Evolutionary conservation across 2,797 vertebrate genomes (phyloP).

Genomic region (Syndactyla subalaris): DNA sequence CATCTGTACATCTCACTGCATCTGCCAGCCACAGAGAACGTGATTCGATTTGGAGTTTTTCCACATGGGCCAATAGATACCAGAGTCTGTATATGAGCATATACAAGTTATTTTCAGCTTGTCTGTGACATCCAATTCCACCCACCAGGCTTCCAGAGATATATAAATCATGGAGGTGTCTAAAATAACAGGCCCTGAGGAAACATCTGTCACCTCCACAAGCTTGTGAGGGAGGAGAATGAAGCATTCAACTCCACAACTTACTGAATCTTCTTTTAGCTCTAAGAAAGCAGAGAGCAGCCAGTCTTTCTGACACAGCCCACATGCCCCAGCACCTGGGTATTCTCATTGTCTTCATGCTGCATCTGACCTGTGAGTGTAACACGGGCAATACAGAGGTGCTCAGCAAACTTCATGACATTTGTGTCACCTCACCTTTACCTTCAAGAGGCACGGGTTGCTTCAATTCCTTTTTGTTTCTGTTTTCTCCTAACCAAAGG

Average conservation of each 20-base stretch:
- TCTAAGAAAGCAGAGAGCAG: background rate
- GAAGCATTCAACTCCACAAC: constrained; percentile 7
- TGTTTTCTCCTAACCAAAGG: background rate
- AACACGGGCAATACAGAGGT: background rate
- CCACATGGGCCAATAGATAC: background rate
- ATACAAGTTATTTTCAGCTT: constrained; percentile 53
- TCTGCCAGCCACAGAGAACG: background rate
- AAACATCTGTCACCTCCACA: constrained; percentile 66
- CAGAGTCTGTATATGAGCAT: background rate
- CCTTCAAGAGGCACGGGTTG: background rate
- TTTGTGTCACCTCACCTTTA: background rate
- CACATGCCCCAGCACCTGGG: background rate
- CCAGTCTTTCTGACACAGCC: background rate
- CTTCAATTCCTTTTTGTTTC: background rate
- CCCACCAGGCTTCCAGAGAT: constrained; percentile 53
- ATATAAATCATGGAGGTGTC: constrained; percentile 56
- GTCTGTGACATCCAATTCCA: constrained; percentile 56
- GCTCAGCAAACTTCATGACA: background rate
- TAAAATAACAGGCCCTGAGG: constrained; percentile 62
- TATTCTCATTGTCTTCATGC: background rate
- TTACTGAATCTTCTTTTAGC: background rate
- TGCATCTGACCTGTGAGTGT: background rate
- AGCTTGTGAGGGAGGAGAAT: constrained; percentile 20
- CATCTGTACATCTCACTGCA: background rate
- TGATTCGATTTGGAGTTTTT: background rate